Conservation (phyloP, 1,140 invertebrate species). For the Oedothorax gibbosus region DNA sequence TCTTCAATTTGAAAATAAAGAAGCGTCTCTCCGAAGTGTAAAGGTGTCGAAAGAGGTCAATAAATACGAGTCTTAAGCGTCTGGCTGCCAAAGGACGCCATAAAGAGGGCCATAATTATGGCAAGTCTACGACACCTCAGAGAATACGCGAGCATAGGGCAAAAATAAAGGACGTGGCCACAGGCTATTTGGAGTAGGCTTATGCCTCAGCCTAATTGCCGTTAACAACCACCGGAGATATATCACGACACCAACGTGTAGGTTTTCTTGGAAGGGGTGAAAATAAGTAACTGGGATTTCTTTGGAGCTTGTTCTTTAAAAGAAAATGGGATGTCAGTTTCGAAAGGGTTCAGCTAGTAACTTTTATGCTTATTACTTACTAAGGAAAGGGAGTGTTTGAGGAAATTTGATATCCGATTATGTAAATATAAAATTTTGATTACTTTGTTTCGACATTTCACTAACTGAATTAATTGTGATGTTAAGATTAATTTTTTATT, state of each 20-base stretch:
- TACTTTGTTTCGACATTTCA: too few relatives aligned
- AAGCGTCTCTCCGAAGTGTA: conserved; percentile 7
- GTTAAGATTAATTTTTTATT: too few relatives aligned
- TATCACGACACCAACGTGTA: conserved; percentile 25
- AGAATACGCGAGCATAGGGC: conserved; percentile 32
- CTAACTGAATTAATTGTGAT: too few relatives aligned
- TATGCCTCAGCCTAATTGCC: conserved; percentile 27
- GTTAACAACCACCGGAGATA: conserved; percentile 37
- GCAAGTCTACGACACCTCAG: conserved; percentile 33
- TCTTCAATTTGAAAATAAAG: conserved; percentile 43
- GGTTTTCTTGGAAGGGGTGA: neutral
- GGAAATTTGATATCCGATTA: too few relatives aligned
- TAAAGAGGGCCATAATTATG: conserved; percentile 53
- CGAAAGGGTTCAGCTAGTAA: too few relatives aligned
- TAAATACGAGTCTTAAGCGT: conserved; percentile 49
- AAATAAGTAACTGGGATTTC: too few relatives aligned
- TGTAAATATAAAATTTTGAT: too few relatives aligned
- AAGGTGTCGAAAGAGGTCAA: conserved; percentile 47
- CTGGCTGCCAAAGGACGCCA: conserved; percentile 28
- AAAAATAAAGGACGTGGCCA: conserved; percentile 18
- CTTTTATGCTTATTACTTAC: too few relatives aligned
- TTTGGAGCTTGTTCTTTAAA: conserved; percentile 4
- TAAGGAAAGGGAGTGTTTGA: too few relatives aligned
- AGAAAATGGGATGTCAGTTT: neutral
- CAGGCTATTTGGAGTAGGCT: conserved; percentile 24